Percentiles rank a stretch among this genome's conserved stretches.
These are phyloP conservation scores for Muscina levida DNA, from an alignment of 2,888 invertebrate species.

Conservation along the genomic window DNA sequence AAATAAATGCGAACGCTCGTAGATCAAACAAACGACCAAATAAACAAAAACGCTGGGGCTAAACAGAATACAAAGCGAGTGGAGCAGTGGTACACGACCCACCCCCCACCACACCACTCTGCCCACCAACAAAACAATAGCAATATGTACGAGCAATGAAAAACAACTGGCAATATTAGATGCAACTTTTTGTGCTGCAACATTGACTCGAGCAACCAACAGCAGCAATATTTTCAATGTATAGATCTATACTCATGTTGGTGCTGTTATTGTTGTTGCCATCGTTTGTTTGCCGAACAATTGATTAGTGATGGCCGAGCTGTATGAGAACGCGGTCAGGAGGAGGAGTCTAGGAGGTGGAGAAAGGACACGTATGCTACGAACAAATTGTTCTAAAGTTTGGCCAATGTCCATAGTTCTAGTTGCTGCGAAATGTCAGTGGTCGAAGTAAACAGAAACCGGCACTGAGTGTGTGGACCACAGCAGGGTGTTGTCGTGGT, in stretches of 20 bases:
- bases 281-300: conserved; percentile 31
- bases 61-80: conserved; percentile 14
- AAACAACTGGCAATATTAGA: conserved; percentile 47
- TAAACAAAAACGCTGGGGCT: conserved; percentile 51
- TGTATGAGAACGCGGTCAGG: not conserved
- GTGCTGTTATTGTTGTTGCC: not conserved
- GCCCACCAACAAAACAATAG: conserved; percentile 34
- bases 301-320: conserved; percentile 43
- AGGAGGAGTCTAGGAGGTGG: not conserved
- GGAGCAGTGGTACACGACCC: no score
- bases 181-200: conserved; percentile 20
- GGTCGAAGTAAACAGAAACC: not conserved
- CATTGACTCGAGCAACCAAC: not conserved
- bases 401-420: not conserved
- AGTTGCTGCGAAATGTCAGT: conserved; percentile 11
- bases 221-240: conserved; percentile 5
- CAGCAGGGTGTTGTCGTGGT: conserved; percentile 9
- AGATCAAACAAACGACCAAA: conserved; percentile 63
- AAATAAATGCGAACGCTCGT: conserved; percentile 14
- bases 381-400: conserved; percentile 33
- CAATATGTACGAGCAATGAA: conserved; percentile 28
- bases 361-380: conserved; percentile 32
- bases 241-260: not conserved
- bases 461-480: not conserved
- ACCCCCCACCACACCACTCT: no score